Base-by-base conservation (phyloP, 2,888 invertebrate species). In the Oconnorella tubifera region DNA sequence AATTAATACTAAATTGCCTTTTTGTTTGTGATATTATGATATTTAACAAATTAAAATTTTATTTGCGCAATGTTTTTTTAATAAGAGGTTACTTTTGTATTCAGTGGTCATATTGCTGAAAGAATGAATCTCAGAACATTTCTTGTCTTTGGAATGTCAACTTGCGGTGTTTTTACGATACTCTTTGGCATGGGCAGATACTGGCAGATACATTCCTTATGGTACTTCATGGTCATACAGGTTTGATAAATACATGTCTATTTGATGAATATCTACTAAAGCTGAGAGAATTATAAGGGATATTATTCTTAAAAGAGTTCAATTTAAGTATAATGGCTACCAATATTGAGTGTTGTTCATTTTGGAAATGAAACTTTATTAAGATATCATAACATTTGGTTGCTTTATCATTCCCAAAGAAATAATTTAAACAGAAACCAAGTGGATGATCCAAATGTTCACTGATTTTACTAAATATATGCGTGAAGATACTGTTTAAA, bases 71-170 rank as follows among this genome's bases (percentile, higher is more conserved):
- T 25, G 25, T 14, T 19, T 53, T n/a, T 53, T 53, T 53, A 29
- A n/a, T n/a, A n/a, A n/a, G n/a, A n/a, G n/a, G n/a, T n/a, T n/a
- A n/a, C n/a, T n/a, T n/a, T n/a, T n/a, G n/a, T n/a, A n/a, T n/a
- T n/a, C 77, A 85, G 88, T 85, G 97, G 97, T 1, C 90, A 95
- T 82, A 85, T 96, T 62, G 97, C 96, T 0, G 97, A 97, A 83
- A 85, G 96, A 33, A 89, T 92, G 31, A 92, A 95, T 75, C 83
- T 97, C 51, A 86, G 97, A 1, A 92, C 92, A 80, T 97, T 94
- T 82, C 85, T 97, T n/a, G 86, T 91, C 0, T 77, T 90, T 32
- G 97, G 97, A 57, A 96, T 97, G 96, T 82, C 96, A 48, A 78
- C 88, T 1, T 92, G 93, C 0, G 94, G 94, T 0, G 81, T 91